These are phyloP conservation scores for Stylophora pistillata DNA, from an alignment of 64 coral and sea anemone genomes.

Conservation along the genomic window DNA sequence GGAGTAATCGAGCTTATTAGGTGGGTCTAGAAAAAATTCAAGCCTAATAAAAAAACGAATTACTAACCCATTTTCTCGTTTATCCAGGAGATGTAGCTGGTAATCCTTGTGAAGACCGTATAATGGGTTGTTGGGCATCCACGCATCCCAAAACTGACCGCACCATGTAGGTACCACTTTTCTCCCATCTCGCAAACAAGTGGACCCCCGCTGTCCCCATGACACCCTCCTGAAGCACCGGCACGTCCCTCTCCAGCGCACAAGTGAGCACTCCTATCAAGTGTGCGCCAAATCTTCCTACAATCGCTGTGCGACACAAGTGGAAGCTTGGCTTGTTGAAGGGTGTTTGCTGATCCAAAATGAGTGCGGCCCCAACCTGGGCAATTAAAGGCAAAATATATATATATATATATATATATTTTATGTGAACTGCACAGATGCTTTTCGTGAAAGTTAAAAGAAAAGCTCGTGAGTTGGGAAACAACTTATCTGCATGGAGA, in stretches of 20 bases:
- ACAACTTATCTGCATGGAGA: too few species aligned
- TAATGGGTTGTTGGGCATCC: slow-evolving; percentile 70
- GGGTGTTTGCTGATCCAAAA: slow-evolving; percentile 48
- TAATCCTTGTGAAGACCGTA: slow-evolving; percentile 77
- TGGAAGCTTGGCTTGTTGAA: slow-evolving; percentile 76
- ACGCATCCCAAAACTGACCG: slow-evolving; percentile 75
- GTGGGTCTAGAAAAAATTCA: too few species aligned
- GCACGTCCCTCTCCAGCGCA: slow-evolving; percentile 74
- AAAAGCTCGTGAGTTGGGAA: too few species aligned
- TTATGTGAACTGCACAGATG: background rate
- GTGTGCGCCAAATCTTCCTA: slow-evolving; percentile 33
- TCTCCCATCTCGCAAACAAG: slow-evolving; percentile 67
- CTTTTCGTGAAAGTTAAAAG: too few species aligned
- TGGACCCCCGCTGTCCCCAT: slow-evolving; percentile 70
- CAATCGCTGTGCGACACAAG: slow-evolving; percentile 74
- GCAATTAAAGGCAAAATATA: background rate
- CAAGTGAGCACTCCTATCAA: slow-evolving; percentile 66
- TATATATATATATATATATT: too few species aligned
- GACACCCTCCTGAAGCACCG: slow-evolving; percentile 62
- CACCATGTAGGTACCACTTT: slow-evolving; percentile 60
- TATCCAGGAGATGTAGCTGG: slow-evolving; percentile 62
- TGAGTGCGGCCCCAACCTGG: slow-evolving; percentile 58
- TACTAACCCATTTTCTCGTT: background rate
- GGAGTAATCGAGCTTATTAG: too few species aligned
- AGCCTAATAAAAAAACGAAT: background rate